Evolutionary conservation across 1,140 invertebrate species (phyloP).

Genomic region (Drosophila guanche): DNA sequence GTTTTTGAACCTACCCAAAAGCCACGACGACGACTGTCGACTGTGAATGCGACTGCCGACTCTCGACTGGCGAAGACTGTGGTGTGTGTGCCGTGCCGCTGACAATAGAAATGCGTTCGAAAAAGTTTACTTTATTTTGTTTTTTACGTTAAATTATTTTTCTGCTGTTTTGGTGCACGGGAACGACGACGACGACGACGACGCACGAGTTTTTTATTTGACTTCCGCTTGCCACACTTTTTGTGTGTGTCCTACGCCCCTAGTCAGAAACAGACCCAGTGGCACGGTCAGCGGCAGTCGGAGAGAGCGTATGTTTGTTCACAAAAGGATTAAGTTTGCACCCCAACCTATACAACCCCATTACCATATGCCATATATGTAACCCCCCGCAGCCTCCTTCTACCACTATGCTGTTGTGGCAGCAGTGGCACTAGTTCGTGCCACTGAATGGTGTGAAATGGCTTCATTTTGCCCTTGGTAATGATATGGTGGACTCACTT

Average conservation of each 20-base stretch:
- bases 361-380: neutral
- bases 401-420: no score
- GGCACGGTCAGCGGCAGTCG: conserved; percentile 21
- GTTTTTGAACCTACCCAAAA: conserved; percentile 51
- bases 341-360: conserved; percentile 11
- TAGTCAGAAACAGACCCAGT: conserved; percentile 23
- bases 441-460: conserved; percentile 45
- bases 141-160: conserved; percentile 39
- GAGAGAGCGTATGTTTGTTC: conserved; percentile 65
- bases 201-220: conserved; percentile 73
- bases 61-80: conserved; percentile 20
- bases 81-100: conserved; percentile 32
- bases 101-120: conserved; percentile 78
- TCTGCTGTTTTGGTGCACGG: conserved; percentile 20
- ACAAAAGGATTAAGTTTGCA: conserved; percentile 75
- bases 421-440: conserved; percentile 20
- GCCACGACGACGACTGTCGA: conserved; percentile 1
- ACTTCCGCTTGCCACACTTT: conserved; percentile 74
- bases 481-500: conserved; percentile 40
- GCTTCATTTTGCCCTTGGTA: conserved; percentile 63
- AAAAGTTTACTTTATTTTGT: conserved; percentile 59
- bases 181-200: neutral
- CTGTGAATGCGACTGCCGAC: no score
- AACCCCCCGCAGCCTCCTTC: neutral
- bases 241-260: conserved; percentile 31